Conservation (phyloP, 2,888 invertebrate species). For the Lepetodrilus schrolli region DNA sequence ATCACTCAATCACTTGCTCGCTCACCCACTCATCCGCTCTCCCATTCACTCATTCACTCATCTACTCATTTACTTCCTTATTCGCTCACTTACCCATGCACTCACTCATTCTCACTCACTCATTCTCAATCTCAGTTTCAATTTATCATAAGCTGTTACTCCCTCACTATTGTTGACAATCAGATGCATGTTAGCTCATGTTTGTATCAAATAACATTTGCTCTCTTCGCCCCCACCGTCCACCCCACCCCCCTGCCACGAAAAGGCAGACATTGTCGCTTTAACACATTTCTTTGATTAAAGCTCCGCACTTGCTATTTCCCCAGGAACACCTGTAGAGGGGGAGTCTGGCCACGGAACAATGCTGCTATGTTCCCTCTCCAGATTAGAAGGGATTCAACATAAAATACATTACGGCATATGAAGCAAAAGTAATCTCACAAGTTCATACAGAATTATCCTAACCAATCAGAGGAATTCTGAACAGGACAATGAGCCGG, state of each 20-base stretch:
- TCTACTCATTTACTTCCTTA: background rate
- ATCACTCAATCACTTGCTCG: too few species aligned
- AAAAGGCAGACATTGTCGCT: too few species aligned
- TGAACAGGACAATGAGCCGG: background rate
- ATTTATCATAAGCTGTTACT: background rate
- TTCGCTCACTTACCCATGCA: background rate
- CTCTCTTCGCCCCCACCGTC: background rate
- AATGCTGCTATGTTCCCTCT: background rate
- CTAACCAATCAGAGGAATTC: slow-evolving; percentile 12
- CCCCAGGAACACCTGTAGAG: too few species aligned
- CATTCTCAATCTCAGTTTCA: background rate
- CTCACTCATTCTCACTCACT: background rate
- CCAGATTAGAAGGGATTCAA: background rate
- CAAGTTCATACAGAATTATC: background rate
- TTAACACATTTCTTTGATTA: too few species aligned
- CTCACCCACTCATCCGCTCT: background rate
- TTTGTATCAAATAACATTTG: background rate
- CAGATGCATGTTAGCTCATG: background rate
- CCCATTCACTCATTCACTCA: background rate
- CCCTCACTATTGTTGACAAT: background rate
- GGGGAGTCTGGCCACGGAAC: background rate
- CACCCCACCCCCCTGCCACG: too few species aligned
- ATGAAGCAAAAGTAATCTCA: background rate
- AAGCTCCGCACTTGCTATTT: too few species aligned
- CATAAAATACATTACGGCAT: background rate